Base-by-base conservation (phyloP, 2,888 invertebrate genomes). In the Tinea semifulvella region DNA sequence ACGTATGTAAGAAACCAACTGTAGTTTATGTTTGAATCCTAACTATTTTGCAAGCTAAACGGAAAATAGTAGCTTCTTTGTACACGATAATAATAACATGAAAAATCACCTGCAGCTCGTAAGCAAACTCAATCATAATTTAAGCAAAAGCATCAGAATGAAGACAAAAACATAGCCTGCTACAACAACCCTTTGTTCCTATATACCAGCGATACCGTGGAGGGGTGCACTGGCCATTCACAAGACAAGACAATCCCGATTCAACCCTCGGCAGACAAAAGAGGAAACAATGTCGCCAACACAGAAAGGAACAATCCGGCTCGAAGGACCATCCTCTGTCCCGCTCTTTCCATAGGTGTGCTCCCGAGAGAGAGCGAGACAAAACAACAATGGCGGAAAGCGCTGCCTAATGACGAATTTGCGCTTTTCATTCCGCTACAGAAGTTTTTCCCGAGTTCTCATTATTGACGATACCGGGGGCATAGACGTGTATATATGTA, bases 381-480 rank as follows among this genome's bases (percentile, higher is more conserved):
- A 56, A 61, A 52, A 53, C 13, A 61, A 77, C 73, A 79, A 77
- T 76, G 74, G 71, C 68, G 76, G 76, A 70, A 76, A 77, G 70
- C 76, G 76, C 75, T 74, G 72, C 73, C 80, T 79, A 80, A 80
- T 80, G 80, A 77, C 80, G 80, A 80, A 80, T 80, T 80, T 80
- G 80, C 79, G 80, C 79, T 80, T 79, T 80, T 80, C 80, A 80
- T 79, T 77, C 75, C 77, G 76, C 75, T 73, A 79, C 79, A 79
- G 69, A 79, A 80, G 77, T 80, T 80, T 80, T 80, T 79, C 79
- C 74, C 79, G 76, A 72, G 74, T 72, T 62, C 69, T 77, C 75
- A 74, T 79, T 79, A 79, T 80, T 66, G 70, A 69, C 75, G 68
- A 75, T 77, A 77, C 75, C 73, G 68, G 61, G 66, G 69, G n/a